Conservation (phyloP, 2,888 invertebrate species). For the Lumbricus terrestris region DNA sequence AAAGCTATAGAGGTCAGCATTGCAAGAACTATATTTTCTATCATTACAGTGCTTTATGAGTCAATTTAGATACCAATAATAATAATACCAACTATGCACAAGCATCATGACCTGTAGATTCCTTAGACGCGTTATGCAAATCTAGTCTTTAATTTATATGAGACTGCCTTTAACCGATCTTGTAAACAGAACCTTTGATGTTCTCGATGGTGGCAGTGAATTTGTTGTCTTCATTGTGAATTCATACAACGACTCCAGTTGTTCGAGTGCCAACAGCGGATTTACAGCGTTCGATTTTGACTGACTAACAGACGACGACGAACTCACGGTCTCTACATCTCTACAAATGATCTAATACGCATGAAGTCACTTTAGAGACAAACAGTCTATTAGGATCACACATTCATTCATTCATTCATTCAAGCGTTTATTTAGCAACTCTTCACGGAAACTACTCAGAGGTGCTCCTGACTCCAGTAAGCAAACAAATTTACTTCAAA, state of each 20-base stretch:
- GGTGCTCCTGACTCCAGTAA: too few species aligned
- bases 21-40: not conserved
- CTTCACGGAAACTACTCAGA: too few species aligned
- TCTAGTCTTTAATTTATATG: not conserved
- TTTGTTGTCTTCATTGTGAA: slow-evolving; percentile 10
- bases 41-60: not conserved
- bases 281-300: not conserved
- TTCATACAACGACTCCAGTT: slow-evolving; percentile 20
- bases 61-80: not conserved
- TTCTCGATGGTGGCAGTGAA: slow-evolving; percentile 6
- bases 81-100: not conserved
- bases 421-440: too few species aligned
- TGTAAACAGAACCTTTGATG: not conserved
- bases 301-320: not conserved
- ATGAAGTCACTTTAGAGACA: too few species aligned
- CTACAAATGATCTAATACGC: not conserved
- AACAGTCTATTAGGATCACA: too few species aligned
- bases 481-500: not conserved
- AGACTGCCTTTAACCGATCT: not conserved
- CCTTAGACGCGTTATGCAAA: not conserved
- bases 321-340: not conserved
- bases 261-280: not conserved
- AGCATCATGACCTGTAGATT: not conserved
- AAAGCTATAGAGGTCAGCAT: not conserved
- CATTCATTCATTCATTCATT: too few species aligned